Evolutionary conservation across 1,140 invertebrate species (phyloP).

Genomic region (Camponotus floridanus): DNA sequence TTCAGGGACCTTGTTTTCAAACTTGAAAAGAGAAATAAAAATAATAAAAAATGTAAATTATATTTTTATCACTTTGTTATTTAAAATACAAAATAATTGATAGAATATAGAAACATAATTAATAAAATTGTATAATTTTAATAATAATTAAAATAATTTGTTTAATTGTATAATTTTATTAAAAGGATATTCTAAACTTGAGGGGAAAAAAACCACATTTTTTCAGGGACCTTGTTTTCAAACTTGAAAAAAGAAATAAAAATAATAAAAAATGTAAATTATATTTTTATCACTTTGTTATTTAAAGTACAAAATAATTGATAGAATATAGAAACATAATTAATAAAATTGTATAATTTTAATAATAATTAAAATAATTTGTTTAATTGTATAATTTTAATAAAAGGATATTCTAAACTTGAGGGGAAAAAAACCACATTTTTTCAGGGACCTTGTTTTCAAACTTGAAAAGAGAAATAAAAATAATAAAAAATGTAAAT

Average conservation of each 20-base stretch:
- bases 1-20: not conserved
- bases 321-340: conserved; percentile 59
- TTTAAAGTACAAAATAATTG: conserved; percentile 14
- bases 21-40: conserved; percentile 3
- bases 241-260: not conserved
- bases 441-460: not conserved
- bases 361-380: conserved; percentile 61
- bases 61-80: not conserved
- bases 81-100: conserved; percentile 18
- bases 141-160: conserved; percentile 64
- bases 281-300: not conserved
- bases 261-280: not conserved
- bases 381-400: conserved; percentile 54
- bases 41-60: conserved; percentile 1
- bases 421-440: not conserved
- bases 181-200: no score
- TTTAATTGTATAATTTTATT: conserved; percentile 44
- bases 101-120: conserved; percentile 56
- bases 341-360: no score
- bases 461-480: not conserved
- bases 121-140: no score
- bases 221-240: not conserved
- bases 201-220: no score
- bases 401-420: no score
- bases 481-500: conserved; percentile 17